Conservation (phyloP, 2,797 vertebrate genomes). For the Gypaetus barbatus region DNA sequence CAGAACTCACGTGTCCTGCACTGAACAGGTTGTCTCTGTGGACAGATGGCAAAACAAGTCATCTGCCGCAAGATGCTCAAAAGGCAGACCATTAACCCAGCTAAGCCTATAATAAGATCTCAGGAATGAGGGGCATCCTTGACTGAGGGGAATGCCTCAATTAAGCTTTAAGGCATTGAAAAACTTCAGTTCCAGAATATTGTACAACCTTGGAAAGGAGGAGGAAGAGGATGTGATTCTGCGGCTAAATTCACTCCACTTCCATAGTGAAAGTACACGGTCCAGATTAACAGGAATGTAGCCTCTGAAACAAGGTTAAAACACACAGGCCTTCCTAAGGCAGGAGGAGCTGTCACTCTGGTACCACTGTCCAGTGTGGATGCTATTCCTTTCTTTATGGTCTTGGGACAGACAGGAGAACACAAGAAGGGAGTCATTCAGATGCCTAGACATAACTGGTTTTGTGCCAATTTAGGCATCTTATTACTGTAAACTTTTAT, state of each 20-base stretch:
- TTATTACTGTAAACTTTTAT: neutral
- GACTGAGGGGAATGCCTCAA: neutral
- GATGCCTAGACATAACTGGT: neutral
- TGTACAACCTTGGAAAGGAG: neutral
- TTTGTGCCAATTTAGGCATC: neutral
- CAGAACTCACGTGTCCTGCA: neutral
- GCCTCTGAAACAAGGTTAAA: neutral
- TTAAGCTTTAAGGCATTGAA: neutral
- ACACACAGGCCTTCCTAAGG: neutral
- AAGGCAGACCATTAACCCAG: neutral
- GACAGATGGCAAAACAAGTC: slow-evolving; percentile 44
- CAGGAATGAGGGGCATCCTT: neutral
- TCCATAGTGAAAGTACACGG: neutral
- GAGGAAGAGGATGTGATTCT: neutral
- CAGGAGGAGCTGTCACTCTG: neutral
- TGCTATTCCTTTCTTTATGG: neutral
- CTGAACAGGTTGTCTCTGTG: neutral
- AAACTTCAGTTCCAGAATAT: neutral
- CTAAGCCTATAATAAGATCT: slow-evolving; percentile 36
- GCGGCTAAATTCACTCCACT: neutral
- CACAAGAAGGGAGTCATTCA: neutral
- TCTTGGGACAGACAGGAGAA: neutral
- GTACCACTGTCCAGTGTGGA: neutral
- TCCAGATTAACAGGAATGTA: neutral
- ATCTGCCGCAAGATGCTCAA: neutral